Percentiles rank a stretch among this genome's conserved stretches.
These are phyloP conservation scores for Sturmia bella DNA, from an alignment of 2,888 invertebrate species.

Conservation along the genomic window DNA sequence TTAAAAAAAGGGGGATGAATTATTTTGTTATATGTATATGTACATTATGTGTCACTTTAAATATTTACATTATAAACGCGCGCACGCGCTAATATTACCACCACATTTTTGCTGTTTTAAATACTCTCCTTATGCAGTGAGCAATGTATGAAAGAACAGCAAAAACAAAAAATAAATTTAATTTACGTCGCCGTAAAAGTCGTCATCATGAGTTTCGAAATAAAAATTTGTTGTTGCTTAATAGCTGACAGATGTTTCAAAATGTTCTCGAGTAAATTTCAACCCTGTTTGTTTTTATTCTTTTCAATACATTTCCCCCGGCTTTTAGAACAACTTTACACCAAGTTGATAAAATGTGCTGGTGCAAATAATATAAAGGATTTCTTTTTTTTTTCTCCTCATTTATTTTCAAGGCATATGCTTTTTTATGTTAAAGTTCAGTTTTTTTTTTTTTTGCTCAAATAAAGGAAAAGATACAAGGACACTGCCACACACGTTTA, in stretches of 20 bases:
- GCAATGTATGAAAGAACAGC: neutral
- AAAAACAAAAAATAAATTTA: too few species aligned
- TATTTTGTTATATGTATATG: slow-evolving; percentile 6
- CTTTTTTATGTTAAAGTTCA: slow-evolving; percentile 39
- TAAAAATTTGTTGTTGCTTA: slow-evolving; percentile 69
- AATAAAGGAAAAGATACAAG: slow-evolving; percentile 56
- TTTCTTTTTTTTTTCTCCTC: slow-evolving; percentile 28
- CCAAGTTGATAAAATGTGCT: slow-evolving; percentile 50
- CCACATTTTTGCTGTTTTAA: slow-evolving; percentile 41
- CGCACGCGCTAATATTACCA: slow-evolving; percentile 67
- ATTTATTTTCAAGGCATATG: slow-evolving; percentile 60
- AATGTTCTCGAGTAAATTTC: slow-evolving; percentile 52
- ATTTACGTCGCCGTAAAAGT: slow-evolving; percentile 55
- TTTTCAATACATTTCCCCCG: slow-evolving; percentile 51
- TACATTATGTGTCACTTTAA: slow-evolving; percentile 67
- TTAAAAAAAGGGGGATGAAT: slow-evolving; percentile 57
- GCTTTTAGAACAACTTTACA: slow-evolving; percentile 41
- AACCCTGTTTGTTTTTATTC: slow-evolving; percentile 61
- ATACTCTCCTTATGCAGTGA: neutral
- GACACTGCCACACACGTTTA: slow-evolving; percentile 62
- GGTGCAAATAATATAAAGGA: slow-evolving; percentile 65
- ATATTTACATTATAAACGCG: slow-evolving; percentile 69
- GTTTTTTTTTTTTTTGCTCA: slow-evolving; percentile 12
- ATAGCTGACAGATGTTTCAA: slow-evolving; percentile 80
- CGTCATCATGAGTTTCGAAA: slow-evolving; percentile 48